Evolutionary conservation across 2,113 vertebrate species (phyloP).

Genomic region (Peromyscus maniculatus): DNA sequence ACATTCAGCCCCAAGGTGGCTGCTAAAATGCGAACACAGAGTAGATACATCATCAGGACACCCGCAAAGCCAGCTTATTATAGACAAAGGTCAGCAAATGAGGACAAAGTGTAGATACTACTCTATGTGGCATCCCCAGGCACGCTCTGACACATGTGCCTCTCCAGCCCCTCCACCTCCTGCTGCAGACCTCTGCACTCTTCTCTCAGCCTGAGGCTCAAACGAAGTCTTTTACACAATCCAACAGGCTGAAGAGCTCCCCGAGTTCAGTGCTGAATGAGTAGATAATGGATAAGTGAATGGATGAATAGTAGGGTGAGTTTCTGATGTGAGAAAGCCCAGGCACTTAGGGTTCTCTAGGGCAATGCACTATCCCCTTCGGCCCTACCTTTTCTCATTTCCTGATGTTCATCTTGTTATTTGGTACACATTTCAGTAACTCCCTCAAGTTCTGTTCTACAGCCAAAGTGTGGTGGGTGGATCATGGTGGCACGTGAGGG

Average conservation of each 20-base stretch:
- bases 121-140: not conserved
- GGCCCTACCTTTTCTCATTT: slow-evolving; percentile 2
- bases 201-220: not conserved
- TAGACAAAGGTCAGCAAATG: not conserved
- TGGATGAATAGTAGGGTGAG: not conserved
- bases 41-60: not conserved
- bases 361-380: not conserved
- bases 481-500: not conserved
- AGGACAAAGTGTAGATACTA: too few relatives aligned
- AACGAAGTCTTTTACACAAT: not conserved
- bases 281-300: not conserved
- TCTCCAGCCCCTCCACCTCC: accelerated
- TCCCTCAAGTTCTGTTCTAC: not conserved
- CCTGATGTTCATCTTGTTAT: not conserved
- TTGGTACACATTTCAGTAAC: not conserved
- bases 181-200: not conserved
- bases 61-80: accelerated
- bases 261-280: not conserved
- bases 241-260: not conserved
- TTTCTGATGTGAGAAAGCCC: not conserved
- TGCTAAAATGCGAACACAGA: slow-evolving; percentile 71
- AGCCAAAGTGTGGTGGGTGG: not conserved
- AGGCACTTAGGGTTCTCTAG: not conserved
- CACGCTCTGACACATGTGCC: not conserved
- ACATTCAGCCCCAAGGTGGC: slow-evolving; percentile 74